Evolutionary conservation across 2,797 vertebrate genomes (phyloP).

Genomic region (Tauraco hartlaubi): DNA sequence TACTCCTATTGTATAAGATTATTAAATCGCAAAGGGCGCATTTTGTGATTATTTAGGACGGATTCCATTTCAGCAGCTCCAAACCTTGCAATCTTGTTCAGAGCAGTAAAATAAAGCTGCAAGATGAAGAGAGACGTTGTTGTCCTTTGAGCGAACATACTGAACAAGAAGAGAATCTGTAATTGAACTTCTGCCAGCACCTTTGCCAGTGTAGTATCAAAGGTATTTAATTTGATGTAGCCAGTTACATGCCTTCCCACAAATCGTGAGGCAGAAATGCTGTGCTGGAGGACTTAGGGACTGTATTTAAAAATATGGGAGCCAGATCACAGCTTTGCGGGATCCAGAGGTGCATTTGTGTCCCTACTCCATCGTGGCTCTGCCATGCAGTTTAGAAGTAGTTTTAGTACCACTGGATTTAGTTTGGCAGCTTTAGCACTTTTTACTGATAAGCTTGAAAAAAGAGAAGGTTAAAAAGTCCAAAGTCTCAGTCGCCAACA

Average conservation of each 20-base stretch:
- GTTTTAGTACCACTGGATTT: background rate
- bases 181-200: slow-evolving; percentile 13
- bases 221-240: background rate
- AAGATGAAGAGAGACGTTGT: slow-evolving; percentile 15
- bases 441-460: background rate
- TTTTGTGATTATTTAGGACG: background rate
- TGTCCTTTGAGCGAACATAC: slow-evolving; percentile 14
- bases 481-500: background rate
- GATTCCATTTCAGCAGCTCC: background rate
- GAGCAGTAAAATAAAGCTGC: slow-evolving; percentile 38
- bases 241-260: background rate
- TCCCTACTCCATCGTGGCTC: background rate
- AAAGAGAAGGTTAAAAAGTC: background rate
- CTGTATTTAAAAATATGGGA: background rate
- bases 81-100: slow-evolving; percentile 10
- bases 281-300: background rate
- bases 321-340: background rate
- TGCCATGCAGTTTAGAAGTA: background rate
- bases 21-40: background rate
- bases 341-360: background rate
- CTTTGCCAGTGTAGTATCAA: background rate
- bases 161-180: slow-evolving; percentile 11
- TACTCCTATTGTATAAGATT: slow-evolving; percentile 3
- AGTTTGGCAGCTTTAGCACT: background rate
- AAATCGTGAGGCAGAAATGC: background rate